These are phyloP conservation scores for Troilus luridus DNA, from an alignment of 2,888 invertebrate genomes.

Conservation along the genomic window DNA sequence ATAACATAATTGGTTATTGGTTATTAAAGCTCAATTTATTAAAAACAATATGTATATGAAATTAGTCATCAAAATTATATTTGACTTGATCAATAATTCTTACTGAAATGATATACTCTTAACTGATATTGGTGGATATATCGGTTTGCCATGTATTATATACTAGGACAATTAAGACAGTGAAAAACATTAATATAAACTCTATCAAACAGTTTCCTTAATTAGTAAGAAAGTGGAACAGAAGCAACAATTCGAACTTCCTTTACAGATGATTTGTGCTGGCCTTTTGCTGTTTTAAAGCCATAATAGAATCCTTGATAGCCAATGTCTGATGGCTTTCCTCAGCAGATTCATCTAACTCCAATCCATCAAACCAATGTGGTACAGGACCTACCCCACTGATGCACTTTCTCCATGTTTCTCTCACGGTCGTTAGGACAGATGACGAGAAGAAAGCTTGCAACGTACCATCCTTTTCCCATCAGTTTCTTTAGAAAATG, in stretches of 20 bases:
- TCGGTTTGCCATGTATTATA: too few species aligned
- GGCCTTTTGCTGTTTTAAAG: not conserved
- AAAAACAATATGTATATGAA: too few species aligned
- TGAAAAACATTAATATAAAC: too few species aligned
- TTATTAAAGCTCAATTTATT: too few species aligned
- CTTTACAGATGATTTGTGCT: not conserved
- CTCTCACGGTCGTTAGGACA: not conserved
- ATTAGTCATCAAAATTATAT: too few species aligned
- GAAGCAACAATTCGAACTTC: not conserved
- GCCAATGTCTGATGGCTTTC: not conserved
- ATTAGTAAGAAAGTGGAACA: too few species aligned
- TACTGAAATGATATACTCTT: too few species aligned
- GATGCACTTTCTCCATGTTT: conserved; percentile 8
- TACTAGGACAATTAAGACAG: too few species aligned
- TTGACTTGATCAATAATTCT: too few species aligned
- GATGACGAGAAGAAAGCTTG: conserved; percentile 15
- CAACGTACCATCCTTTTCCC: conserved; percentile 4
- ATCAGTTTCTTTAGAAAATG: conserved; percentile 7
- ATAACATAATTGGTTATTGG: too few species aligned
- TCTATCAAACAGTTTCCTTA: too few species aligned
- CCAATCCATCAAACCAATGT: not conserved
- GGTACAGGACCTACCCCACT: conserved; percentile 32
- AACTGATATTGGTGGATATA: too few species aligned
- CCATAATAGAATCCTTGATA: not conserved
- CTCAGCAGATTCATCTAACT: not conserved